phyloP scores from a whole-genome alignment of 2,888 invertebrate species.

The Hipparchia sbordonii region DNA sequence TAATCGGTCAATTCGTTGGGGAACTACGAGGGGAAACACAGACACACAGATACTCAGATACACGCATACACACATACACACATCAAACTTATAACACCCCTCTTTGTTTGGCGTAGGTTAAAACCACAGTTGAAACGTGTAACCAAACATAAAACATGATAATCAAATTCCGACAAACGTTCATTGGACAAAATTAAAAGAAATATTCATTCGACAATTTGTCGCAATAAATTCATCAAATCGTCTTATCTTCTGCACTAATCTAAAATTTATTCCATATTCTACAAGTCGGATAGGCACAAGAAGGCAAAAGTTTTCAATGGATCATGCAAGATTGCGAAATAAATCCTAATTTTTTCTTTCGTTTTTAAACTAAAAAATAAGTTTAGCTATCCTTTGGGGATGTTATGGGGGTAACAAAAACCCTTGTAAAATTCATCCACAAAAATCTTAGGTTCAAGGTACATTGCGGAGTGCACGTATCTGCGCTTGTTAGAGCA shows the following conservation, averaged over 20 bases:
- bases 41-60: no score
- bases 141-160: neutral
- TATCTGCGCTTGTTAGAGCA: neutral
- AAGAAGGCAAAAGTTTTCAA: slow-evolving; percentile 12
- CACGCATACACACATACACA: no score
- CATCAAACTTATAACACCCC: no score
- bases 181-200: neutral
- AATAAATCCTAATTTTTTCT: neutral
- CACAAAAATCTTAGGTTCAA: neutral
- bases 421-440: neutral
- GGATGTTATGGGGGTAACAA: neutral
- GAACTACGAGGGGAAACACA: no score
- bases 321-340: slow-evolving; percentile 13
- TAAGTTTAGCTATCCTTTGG: neutral
- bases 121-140: neutral
- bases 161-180: neutral
- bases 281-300: neutral
- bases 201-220: neutral
- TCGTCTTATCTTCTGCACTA: slow-evolving; percentile 12
- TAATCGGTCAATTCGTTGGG: no score
- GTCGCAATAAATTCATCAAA: slow-evolving; percentile 22
- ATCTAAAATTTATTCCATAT: slow-evolving; percentile 18
- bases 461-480: neutral
- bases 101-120: no score
- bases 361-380: neutral